Conservation (phyloP, 2,888 invertebrate genomes). For the Strigamia maritima region DNA sequence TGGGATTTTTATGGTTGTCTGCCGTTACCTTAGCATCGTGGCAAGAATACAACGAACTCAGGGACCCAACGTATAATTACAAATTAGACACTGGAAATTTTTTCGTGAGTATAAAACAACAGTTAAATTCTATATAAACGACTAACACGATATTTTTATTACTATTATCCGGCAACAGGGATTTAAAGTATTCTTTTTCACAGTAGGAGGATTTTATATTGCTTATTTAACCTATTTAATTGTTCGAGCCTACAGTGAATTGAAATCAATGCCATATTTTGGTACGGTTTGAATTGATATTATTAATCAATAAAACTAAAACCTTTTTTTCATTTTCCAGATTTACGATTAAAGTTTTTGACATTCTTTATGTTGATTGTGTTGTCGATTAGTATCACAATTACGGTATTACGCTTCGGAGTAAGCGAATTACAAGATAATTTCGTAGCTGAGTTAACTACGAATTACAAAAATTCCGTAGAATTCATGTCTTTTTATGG, state of each 20-base stretch:
- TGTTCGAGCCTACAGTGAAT: slow-evolving; percentile 85
- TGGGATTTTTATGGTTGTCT: slow-evolving; percentile 81
- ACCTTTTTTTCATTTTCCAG: slow-evolving; percentile 58
- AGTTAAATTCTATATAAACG: neutral
- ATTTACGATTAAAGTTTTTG: slow-evolving; percentile 84
- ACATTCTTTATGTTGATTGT: slow-evolving; percentile 81
- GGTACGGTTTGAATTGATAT: slow-evolving; percentile 62
- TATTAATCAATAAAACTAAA: neutral
- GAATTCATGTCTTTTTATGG: slow-evolving; percentile 96
- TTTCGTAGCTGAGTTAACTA: slow-evolving; percentile 82
- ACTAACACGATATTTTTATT: neutral
- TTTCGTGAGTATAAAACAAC: slow-evolving; percentile 61
- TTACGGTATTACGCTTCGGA: slow-evolving; percentile 80
- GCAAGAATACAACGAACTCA: slow-evolving; percentile 82
- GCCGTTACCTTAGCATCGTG: slow-evolving; percentile 81
- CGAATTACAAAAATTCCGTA: slow-evolving; percentile 84
- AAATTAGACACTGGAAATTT: slow-evolving; percentile 77
- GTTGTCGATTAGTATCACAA: slow-evolving; percentile 67
- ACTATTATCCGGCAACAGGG: slow-evolving; percentile 61
- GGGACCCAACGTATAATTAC: slow-evolving; percentile 91
- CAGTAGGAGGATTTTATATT: slow-evolving; percentile 77
- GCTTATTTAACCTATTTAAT: slow-evolving; percentile 79
- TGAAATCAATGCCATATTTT: slow-evolving; percentile 95
- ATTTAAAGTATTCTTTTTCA: slow-evolving; percentile 86
- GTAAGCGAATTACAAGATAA: slow-evolving; percentile 87